These are phyloP conservation scores for Asobara japonica DNA, from an alignment of 1,140 invertebrate genomes.

Conservation along the genomic window DNA sequence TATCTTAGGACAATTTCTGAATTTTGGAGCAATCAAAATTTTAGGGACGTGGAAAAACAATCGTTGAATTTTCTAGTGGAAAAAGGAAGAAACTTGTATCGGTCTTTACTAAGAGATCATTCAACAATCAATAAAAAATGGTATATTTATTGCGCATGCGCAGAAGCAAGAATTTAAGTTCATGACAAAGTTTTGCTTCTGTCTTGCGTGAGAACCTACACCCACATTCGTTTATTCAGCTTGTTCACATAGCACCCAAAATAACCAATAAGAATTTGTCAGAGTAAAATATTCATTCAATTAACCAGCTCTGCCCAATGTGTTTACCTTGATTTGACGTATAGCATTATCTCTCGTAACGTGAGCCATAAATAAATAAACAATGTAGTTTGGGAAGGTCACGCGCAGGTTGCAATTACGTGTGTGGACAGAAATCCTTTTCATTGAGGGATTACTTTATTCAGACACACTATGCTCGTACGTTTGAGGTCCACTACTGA, in stretches of 20 bases:
- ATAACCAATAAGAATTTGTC: background rate
- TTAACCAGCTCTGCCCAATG: background rate
- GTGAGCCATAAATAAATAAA: background rate
- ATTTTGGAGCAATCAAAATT: no score
- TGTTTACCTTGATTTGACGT: constrained; percentile 30
- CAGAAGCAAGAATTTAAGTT: no score
- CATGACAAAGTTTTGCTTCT: no score
- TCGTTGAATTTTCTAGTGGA: no score
- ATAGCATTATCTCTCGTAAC: constrained; percentile 14
- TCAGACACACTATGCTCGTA: background rate
- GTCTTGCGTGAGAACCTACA: no score
- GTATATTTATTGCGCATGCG: no score
- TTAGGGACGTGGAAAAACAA: no score
- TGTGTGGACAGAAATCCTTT: background rate
- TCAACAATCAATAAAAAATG: no score
- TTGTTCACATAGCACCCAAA: background rate
- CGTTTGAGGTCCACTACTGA: background rate
- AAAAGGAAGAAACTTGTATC: no score
- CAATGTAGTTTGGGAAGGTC: background rate
- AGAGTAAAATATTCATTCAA: background rate
- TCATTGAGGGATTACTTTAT: background rate
- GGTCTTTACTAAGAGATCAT: no score
- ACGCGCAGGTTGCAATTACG: background rate
- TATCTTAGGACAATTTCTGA: no score
- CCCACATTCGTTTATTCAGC: background rate